Base-by-base conservation (phyloP, 2,888 invertebrate species). In the Megalurothrips usitatus region DNA sequence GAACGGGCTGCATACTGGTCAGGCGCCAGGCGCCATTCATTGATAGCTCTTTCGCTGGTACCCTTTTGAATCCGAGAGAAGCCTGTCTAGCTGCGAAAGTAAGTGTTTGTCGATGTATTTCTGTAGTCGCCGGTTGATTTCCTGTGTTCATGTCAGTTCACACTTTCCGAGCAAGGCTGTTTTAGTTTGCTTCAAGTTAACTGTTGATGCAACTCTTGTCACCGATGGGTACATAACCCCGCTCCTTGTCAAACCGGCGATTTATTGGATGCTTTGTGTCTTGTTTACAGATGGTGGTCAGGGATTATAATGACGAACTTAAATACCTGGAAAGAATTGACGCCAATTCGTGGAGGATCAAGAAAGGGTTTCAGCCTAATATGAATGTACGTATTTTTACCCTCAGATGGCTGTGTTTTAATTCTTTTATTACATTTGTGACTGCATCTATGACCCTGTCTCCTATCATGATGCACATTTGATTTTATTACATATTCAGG, bases 361-460 rank as follows among this genome's bases (percentile, higher is more conserved):
- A 98, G 86, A 99, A 96, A 87, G 99, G 98, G 6, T 99, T 99
- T 87, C 99, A 99, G 86, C 98, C 98, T 0, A 98, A 99, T 86
- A 99, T 99, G 99, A 98, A 97, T 85, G 93, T 92, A 86, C 85
- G 86, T 84, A 43, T 80, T 75, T 75, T 43, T 34, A n/a, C 17
- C 81, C 49, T 79, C 75, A 23, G 52, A n/a, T 81, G 0, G 2
- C 23, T 78, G 14, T 79, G 3, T 28, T 4, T 34, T 26, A 43
- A 8, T 11, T 23, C 48, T 49, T 81, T 43, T 79, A 78, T 43
- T 81, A 19, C 34, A 9, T 43, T 63, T 23, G 34, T 17, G 68
- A 79, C 17, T 80, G 12, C 78, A 79, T 80, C 81, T 43, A 43
- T 43, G 34, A 6, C 6, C 34, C 34, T 43, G 34, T 43, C 34